Percentiles rank a stretch among this genome's conserved stretches.
Evolutionary conservation across 30 jellyfish, hydroid and myxozoan species (phyloP).

Genomic region (Clytia hemisphaerica): DNA sequence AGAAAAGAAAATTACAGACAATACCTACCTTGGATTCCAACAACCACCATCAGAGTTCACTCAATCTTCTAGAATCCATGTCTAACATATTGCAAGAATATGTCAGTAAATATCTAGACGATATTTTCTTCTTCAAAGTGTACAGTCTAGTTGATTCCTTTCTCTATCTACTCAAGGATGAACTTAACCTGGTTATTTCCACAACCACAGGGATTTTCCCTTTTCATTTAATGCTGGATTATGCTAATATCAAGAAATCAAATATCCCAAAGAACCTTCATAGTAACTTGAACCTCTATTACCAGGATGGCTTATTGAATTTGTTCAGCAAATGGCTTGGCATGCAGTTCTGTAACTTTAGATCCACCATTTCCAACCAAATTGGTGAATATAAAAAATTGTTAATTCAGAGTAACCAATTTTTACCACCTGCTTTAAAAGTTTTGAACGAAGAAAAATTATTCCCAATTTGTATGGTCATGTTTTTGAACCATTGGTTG

Average conservation of each 20-base stretch:
- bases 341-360: background rate
- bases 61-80: too few relatives aligned
- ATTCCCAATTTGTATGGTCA: conserved; percentile 1
- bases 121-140: background rate
- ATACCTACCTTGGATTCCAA: too few relatives aligned
- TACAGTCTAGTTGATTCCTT: background rate
- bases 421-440: background rate
- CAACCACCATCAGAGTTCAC: too few relatives aligned
- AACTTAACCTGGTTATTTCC: background rate
- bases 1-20: too few relatives aligned
- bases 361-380: background rate
- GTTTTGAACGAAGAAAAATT: background rate
- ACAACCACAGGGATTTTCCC: conserved; percentile 9
- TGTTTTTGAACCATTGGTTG: background rate
- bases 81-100: too few relatives aligned
- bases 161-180: background rate
- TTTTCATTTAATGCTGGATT: background rate
- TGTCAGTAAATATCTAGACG: too few relatives aligned
- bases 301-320: background rate
- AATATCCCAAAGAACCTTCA: too few relatives aligned
- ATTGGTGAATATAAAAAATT: background rate
- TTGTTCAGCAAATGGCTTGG: conserved; percentile 7
- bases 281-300: background rate
- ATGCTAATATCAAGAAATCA: background rate
- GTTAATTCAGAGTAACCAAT: background rate